Evolutionary conservation across 2,113 vertebrate species (phyloP).

Genomic region (Mungos mungo): DNA sequence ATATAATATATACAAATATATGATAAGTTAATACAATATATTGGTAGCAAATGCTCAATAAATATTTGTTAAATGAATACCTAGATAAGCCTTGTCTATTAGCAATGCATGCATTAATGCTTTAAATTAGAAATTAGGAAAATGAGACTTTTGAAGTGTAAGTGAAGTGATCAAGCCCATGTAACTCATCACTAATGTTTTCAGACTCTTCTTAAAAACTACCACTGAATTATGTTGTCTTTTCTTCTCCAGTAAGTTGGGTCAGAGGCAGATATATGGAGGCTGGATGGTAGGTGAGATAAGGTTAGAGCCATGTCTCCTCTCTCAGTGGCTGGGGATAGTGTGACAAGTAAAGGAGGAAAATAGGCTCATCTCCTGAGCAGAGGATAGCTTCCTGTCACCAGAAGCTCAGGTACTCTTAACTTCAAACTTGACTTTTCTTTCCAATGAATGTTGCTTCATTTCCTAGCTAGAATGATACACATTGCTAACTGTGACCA

Average conservation of each 20-base stretch:
- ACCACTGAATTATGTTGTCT: accelerated
- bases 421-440: neutral
- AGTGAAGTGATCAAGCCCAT: neutral
- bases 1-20: too few species aligned
- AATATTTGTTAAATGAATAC: neutral
- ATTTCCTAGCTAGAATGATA: neutral
- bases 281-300: neutral
- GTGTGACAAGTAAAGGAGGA: neutral
- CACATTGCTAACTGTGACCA: neutral
- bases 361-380: neutral
- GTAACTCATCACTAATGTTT: neutral
- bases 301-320: neutral
- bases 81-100: neutral
- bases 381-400: neutral
- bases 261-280: neutral
- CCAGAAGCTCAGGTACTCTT: neutral
- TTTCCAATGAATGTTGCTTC: neutral
- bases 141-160: neutral
- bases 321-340: neutral
- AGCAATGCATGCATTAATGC: neutral
- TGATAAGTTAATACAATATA: too few species aligned
- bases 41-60: neutral
- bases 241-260: neutral
- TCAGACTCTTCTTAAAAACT: neutral
- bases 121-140: neutral